Base-by-base conservation (phyloP, 2,113 vertebrate species). In the Podarcis cretensis region DNA sequence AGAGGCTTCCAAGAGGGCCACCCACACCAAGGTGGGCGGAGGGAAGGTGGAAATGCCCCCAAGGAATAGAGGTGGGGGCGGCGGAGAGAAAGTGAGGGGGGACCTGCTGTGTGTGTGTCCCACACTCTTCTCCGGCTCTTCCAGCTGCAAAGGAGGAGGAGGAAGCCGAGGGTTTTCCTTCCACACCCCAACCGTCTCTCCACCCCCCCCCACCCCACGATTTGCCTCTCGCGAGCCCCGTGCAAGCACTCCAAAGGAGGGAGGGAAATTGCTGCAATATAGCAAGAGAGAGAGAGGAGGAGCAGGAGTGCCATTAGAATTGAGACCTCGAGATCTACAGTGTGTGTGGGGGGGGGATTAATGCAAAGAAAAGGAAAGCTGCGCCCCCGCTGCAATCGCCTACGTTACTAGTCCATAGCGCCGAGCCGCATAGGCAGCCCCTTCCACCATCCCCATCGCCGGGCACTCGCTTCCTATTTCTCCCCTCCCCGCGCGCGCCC, bases 391-490 rank as follows among this genome's bases (percentile, higher is more conserved):
- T 54, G 74, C 59, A 48, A 30, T 37, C 79, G 78, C 81, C 87
- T 79, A 43, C 59, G 59, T 32, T 16, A 7, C 18, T 86, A 85
- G 86, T 78, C 77, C 59, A 73, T 74, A 77, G 80, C 40, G 71
- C 12, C 81, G 25, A 87, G 27, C 83, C 20, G 71, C 16, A 86
- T 83, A 74, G 6, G 68, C 23, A 63, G 7, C 5, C 48, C 9
- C 40, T 48, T 20, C 35, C 76, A 27, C 69, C 14, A 12, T 9
- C 37, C 40, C 8, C 57, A 16, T 37, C 69, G 1, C 2, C n/a
- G 9, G 84, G 86, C 89, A 89, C 94, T 94, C 94, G 97, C 97
- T 97, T 98, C 97, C 97, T 97, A 97, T 95, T 97, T 96, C 79
- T 91, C n/a, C 95, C 96, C 27, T 18, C 54, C 4, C 30, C 10